These are phyloP conservation scores for Drosophila pseudoananassae DNA, from an alignment of 1,140 invertebrate genomes.

Conservation along the genomic window DNA sequence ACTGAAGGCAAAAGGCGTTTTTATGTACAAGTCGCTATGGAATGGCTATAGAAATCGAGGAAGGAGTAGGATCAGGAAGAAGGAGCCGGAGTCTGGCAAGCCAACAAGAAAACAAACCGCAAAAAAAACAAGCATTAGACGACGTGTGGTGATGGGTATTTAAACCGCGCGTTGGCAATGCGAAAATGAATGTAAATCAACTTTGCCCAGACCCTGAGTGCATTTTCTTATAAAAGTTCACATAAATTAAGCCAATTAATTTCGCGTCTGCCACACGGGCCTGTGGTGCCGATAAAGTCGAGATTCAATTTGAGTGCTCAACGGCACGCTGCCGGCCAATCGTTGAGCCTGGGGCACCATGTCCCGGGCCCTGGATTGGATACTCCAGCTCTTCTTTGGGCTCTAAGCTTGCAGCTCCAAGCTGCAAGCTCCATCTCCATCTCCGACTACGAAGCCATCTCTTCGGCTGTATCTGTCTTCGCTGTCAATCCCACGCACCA, in stretches of 20 bases:
- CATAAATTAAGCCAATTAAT: conserved; percentile 78
- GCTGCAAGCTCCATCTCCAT: neutral
- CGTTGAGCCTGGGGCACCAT: conserved; percentile 12
- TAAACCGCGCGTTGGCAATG: conserved; percentile 33
- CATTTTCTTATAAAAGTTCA: conserved; percentile 55
- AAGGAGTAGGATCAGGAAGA: conserved; percentile 3
- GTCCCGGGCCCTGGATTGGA: conserved; percentile 13
- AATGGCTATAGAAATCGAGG: conserved; percentile 26
- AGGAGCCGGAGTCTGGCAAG: conserved; percentile 8
- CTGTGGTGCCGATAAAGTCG: conserved; percentile 69
- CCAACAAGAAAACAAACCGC: neutral
- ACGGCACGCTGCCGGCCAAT: conserved; percentile 39
- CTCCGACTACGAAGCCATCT: conserved; percentile 9
- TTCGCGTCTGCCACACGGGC: conserved; percentile 62
- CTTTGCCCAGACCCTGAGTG: conserved; percentile 32
- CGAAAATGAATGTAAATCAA: conserved; percentile 53
- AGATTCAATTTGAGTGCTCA: conserved; percentile 73
- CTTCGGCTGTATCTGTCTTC: conserved; percentile 49
- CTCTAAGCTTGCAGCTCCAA: neutral
- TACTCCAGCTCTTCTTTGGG: neutral
- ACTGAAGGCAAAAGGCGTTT: conserved; percentile 42
- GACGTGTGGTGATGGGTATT: conserved; percentile 37
- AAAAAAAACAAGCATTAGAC: conserved; percentile 33
- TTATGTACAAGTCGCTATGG: conserved; percentile 24
- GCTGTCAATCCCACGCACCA: conserved; percentile 74